Base-by-base conservation (phyloP, 2,797 vertebrate genomes). In the Myotis myotis region DNA sequence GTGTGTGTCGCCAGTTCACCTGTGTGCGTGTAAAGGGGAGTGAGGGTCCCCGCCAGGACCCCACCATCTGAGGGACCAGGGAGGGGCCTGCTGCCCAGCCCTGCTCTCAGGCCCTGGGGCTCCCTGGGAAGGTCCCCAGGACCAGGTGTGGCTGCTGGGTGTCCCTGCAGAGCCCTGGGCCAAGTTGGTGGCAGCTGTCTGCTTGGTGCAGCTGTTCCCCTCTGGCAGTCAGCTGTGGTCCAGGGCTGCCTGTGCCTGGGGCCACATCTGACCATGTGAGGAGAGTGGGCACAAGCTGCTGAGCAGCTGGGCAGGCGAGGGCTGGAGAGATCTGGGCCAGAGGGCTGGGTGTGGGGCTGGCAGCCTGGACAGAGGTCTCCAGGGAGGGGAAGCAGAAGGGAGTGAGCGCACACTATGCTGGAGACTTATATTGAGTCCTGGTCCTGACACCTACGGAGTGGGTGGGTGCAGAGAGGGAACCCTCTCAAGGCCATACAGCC, bases 271-370 rank as follows among this genome's bases (percentile, higher is more conserved):
- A 68, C 3, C 1, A 8, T 30, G 20, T 4, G 30, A 81, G 57
- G 83, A 93, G 64, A 47, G 68, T 28, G 33, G 75, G 68, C 85
- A 88, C 30, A 33, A 74, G 72, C 80, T 80, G 72, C 60, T 10
- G 11, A 84, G 55, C 91, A 84, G 83, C 95, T 93, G 93, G 82
- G 51, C 55, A 51, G 76, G 23, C 71, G 16, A 51, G n/a, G 91
- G 19, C 83, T 57, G 22, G 66, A 60, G 92, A 74, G 30, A 66
- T 51, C 28, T 79, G 79, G 88, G 66, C 47, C 25, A 4, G 70
- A 60, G 78, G 53, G 36, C 79, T 30, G 19, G 72, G 9, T 6
- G 23, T 44, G 66, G 53, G 62, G 20, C 76, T 47, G 47, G 87
- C 79, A 33, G 44, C 6, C 2, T 0, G 0, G 38, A 78, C 62